phyloP scores from a whole-genome alignment of 2,888 invertebrate genomes.

The Cremastinae sp. region DNA sequence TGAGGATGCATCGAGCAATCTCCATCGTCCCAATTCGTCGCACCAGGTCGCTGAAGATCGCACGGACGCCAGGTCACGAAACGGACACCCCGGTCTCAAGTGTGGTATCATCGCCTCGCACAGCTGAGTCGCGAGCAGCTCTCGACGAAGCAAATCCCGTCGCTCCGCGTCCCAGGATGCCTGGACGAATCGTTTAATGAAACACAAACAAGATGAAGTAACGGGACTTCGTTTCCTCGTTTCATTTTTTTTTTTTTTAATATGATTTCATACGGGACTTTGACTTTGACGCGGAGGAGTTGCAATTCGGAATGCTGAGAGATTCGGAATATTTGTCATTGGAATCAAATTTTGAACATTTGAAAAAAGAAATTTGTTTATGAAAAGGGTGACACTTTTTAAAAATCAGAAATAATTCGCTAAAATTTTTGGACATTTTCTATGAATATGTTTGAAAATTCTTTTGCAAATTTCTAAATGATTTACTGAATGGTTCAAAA shows the following conservation, averaged over 20 bases:
- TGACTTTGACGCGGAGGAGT: background rate
- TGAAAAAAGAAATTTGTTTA: too few species aligned
- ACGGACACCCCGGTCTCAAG: slow-evolving; percentile 77
- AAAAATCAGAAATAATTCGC: too few species aligned
- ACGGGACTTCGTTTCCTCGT: background rate
- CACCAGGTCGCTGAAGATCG: slow-evolving; percentile 76
- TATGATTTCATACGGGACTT: slow-evolving; percentile 6
- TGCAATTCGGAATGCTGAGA: too few species aligned
- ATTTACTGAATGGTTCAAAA: too few species aligned
- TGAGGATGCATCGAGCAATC: slow-evolving; percentile 73
- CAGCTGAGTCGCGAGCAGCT: slow-evolving; percentile 76
- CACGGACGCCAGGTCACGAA: slow-evolving; percentile 73
- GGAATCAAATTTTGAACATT: too few species aligned
- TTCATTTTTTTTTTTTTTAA: background rate
- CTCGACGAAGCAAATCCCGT: slow-evolving; percentile 76
- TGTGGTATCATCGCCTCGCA: slow-evolving; percentile 78
- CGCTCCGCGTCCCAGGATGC: slow-evolving; percentile 79
- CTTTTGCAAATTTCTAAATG: too few species aligned
- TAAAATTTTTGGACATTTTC: too few species aligned
- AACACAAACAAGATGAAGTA: background rate
- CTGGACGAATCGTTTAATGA: slow-evolving; percentile 57
- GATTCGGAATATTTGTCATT: too few species aligned
- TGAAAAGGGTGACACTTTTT: too few species aligned
- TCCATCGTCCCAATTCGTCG: slow-evolving; percentile 77
- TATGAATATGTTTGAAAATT: too few species aligned